Evolutionary conservation across 2,888 invertebrate genomes (phyloP).

Genomic region (Uloborus plumipes): DNA sequence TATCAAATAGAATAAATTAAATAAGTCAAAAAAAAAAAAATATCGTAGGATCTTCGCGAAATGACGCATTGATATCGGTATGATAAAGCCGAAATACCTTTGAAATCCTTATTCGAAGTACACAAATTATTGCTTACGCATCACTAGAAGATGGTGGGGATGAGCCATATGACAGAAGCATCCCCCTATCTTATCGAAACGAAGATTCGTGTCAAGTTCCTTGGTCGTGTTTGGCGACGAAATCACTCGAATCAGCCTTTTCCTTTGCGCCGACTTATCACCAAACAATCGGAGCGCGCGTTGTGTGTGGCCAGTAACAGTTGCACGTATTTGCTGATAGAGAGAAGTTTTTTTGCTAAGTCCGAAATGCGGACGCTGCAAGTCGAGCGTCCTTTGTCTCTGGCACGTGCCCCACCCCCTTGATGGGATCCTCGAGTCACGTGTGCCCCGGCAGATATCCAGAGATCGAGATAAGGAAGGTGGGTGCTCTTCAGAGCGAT

Average conservation of each 20-base stretch:
- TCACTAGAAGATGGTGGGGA: too few relatives aligned
- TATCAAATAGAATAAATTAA: too few relatives aligned
- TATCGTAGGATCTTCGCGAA: too few relatives aligned
- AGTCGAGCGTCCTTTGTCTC: constrained; percentile 36
- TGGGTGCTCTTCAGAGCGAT: too few relatives aligned
- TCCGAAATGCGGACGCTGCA: constrained; percentile 26
- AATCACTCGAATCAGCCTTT: constrained; percentile 35
- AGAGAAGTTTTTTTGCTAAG: not conserved
- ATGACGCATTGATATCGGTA: too few relatives aligned
- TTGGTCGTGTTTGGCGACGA: constrained; percentile 29
- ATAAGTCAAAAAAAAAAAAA: too few relatives aligned
- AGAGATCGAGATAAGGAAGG: too few relatives aligned
- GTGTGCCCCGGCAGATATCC: constrained; percentile 6
- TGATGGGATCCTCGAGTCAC: constrained; percentile 33
- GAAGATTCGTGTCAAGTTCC: constrained; percentile 21
- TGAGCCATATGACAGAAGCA: too few relatives aligned
- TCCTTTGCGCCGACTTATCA: constrained; percentile 44
- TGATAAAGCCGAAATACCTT: too few relatives aligned
- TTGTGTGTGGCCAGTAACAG: constrained; percentile 36
- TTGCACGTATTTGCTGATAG: constrained; percentile 56
- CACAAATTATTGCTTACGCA: too few relatives aligned
- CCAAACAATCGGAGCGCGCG: constrained; percentile 44
- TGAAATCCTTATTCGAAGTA: too few relatives aligned
- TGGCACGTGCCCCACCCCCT: constrained; percentile 51
- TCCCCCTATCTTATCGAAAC: too few relatives aligned